Base-by-base conservation (phyloP, 92 coral and sea anemone genomes). In the Parazoanthus atlanticus region DNA sequence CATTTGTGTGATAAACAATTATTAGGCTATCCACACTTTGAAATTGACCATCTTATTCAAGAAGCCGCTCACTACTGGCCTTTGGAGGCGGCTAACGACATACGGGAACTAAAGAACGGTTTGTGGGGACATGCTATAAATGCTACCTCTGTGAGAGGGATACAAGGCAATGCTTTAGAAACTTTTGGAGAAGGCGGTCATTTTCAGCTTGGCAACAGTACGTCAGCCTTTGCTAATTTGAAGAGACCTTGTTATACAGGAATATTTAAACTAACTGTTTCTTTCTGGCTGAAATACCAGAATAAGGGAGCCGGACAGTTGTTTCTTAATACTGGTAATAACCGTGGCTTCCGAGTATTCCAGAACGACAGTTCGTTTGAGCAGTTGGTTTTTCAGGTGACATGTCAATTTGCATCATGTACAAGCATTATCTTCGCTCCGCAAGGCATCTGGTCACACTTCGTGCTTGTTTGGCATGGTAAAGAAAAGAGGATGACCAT, bases 81-180 rank as follows among this genome's bases (percentile, higher is more conserved):
- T 10, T 28, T 71, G 34, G 76, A 71, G 17, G 16, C 33, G 25
- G 7, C 30, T 11, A 23, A 71, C 2, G 11, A 71, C 33, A 29
- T 71, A 21, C 13, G 21, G 33, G 76, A 71, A 28, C 17, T 71
- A 4, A 71, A 71, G 76, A 71, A 29, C 36, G 8, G 33, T 6
- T 71, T 32, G 2, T 71, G 76, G 76, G 76, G 76, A 71, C 76
- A 71, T 32, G 76, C 76, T 32, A 71, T 6, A 32, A 71, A 71
- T 9, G 76, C 6, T 28, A 29, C 34, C 19, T 71, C 19, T 32
- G 38, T 71, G 33, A 26, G 7, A 26, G 76, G 76, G 76, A 71
- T 71, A 19, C 33, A 28, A 71, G 76, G 76, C 30, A 71, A 71
- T 15, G 76, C 76, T 21, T 32, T 71, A 28, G 30, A 29, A 12